Percentiles rank a stretch among this genome's conserved stretches.
Conservation (phyloP, 2,113 vertebrate genomes). For the Anolis sagrei region DNA sequence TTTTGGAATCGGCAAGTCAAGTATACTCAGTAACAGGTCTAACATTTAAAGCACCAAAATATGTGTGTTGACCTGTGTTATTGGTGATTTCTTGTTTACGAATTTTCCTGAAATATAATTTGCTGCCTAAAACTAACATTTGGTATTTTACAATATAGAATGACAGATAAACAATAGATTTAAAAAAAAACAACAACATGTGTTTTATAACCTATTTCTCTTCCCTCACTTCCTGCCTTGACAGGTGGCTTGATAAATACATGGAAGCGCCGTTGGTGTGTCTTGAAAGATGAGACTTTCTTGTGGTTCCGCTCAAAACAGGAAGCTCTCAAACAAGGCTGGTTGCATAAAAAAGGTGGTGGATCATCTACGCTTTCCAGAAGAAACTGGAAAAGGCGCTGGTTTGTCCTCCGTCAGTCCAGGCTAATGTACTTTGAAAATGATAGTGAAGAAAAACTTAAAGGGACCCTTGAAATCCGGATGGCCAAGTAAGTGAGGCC, state of each 20-base stretch:
- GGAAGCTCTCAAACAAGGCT: constrained; percentile 97
- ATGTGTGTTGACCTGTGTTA: too few relatives aligned
- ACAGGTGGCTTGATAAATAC: constrained; percentile 95
- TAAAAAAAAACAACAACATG: background rate
- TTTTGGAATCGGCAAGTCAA: too few relatives aligned
- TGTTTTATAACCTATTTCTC: background rate
- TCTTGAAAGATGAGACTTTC: constrained; percentile 97
- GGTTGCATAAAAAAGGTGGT: constrained; percentile 96
- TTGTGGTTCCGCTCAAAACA: constrained; percentile 98
- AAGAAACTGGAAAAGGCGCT: constrained; percentile 97
- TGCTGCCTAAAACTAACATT: background rate
- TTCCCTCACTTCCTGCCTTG: constrained; percentile 15
- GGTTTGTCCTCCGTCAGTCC: constrained; percentile 96
- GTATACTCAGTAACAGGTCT: too few relatives aligned
- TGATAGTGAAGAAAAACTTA: constrained; percentile 93
- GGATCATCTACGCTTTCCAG: constrained; percentile 94
- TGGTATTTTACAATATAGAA: background rate
- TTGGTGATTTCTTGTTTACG: too few relatives aligned
- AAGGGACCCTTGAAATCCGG: constrained; percentile 92
- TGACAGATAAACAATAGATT: background rate
- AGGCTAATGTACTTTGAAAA: constrained; percentile 96
- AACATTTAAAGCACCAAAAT: too few relatives aligned
- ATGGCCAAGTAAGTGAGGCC: constrained; percentile 84
- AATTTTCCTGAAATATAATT: background rate
- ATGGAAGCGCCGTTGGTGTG: constrained; percentile 97